Conservation (phyloP, 1,140 invertebrate species). For the Matsumurasca onukii region DNA sequence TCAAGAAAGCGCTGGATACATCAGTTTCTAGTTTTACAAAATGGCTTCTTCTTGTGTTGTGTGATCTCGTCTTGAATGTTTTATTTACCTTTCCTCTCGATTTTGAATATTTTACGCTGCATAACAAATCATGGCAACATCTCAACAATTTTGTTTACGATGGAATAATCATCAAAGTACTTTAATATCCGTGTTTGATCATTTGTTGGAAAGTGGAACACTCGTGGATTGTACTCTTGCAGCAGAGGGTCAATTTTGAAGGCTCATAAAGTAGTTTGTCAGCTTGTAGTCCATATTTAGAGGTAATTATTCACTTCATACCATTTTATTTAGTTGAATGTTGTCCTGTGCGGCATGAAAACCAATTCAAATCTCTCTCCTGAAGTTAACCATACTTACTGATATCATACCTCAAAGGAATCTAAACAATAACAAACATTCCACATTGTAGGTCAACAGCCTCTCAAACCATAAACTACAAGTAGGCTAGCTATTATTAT, state of each 20-base stretch:
- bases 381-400: too few relatives aligned
- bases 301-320: slow-evolving; percentile 65
- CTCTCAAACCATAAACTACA: slow-evolving; percentile 23
- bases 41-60: slow-evolving; percentile 23
- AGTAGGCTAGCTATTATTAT: slow-evolving; percentile 18
- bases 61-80: slow-evolving; percentile 9
- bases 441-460: slow-evolving; percentile 20
- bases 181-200: slow-evolving; percentile 89
- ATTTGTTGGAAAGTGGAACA: slow-evolving; percentile 83
- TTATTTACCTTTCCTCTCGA: slow-evolving; percentile 7
- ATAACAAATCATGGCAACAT: slow-evolving; percentile 21
- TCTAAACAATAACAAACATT: too few relatives aligned
- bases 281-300: slow-evolving; percentile 93
- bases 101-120: background rate
- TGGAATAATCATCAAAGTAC: slow-evolving; percentile 96
- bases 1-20: slow-evolving; percentile 1
- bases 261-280: slow-evolving; percentile 93
- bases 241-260: slow-evolving; percentile 89
- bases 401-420: too few relatives aligned
- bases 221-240: slow-evolving; percentile 91
- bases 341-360: too few relatives aligned
- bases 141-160: slow-evolving; percentile 85
- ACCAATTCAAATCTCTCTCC: too few relatives aligned
- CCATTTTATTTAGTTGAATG: too few relatives aligned
- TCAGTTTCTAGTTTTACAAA: slow-evolving; percentile 13